Evolutionary conservation across 2,113 vertebrate species (phyloP), one percentile per base, ranked within the genome.

Genomic region (Chloropsis cyanopogon): DNA sequence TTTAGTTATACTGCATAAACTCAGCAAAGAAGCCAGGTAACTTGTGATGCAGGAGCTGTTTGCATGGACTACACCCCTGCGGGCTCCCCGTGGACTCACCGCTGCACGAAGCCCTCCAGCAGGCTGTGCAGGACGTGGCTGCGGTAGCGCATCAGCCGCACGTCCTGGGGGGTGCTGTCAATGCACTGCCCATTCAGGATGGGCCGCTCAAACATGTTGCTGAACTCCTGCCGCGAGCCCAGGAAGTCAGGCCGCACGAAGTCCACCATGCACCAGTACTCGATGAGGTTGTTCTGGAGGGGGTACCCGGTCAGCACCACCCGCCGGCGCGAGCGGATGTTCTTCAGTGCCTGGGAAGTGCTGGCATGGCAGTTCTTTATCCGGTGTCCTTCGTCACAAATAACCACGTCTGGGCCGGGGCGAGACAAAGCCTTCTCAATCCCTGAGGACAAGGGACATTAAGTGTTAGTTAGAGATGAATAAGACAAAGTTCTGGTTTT

Each of bases 261-360:
- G 96, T 99, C 99, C 94, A 99, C 99, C 99, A 99, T 99, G 97
- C 99, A 99, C 99, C 99, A 99, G 93, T 99, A 99, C 95, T 99
- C 99, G 16, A 98, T 98, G 73, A 99, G 99, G 98, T 99, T 99
- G 98, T 99, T 99, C 97, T 99, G 99, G 71, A 99, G 97, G 0
- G 99, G 99, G 96, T 99, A 99, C 35, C 99, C 99, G 0, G 99
- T 99, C 70, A 99, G 97, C 56, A 99, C 99, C 70, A 99, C 99
- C 46, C 99, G 97, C 78, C 99, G 98, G 42, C 99, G 98, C 7
- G 99, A 99, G 59, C 98, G 98, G 93, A 99, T 99, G 97, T 98
- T 99, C 98, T 99, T 99, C 96, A 99, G 98, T 8, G 99, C 99
- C 97, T 99, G 99, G 0, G 99, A 99, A 14, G 99, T 99, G 97